Percentiles rank a stretch among this genome's conserved stretches.
Conservation (phyloP, 2,888 invertebrate species). For the Ochlodes sylvanus region DNA sequence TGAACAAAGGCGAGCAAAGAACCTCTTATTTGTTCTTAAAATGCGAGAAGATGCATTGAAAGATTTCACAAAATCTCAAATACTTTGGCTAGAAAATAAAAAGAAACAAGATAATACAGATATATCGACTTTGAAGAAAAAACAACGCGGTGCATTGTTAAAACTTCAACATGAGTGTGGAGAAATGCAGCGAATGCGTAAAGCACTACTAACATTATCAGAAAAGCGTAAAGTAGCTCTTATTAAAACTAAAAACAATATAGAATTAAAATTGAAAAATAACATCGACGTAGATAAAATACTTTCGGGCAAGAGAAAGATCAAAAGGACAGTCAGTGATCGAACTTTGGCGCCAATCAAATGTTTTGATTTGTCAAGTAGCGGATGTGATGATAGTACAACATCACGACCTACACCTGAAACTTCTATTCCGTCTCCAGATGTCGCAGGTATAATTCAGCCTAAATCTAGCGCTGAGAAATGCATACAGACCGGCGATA, state of each 20-base stretch:
- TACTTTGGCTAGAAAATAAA: conserved; percentile 78
- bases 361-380: conserved; percentile 77
- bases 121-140: conserved; percentile 85
- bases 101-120: conserved; percentile 77
- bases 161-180: conserved; percentile 88
- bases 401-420: conserved; percentile 43
- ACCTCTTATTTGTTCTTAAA: conserved; percentile 75
- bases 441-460: conserved; percentile 28
- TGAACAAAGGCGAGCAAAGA: conserved; percentile 80
- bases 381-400: conserved; percentile 71
- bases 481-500: conserved; percentile 69
- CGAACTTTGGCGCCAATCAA: conserved; percentile 68
- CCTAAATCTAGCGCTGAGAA: conserved; percentile 63
- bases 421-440: conserved; percentile 37
- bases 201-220: conserved; percentile 71
- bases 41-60: conserved; percentile 80
- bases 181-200: conserved; percentile 86
- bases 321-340: conserved; percentile 62
- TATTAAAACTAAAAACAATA: conserved; percentile 76
- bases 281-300: conserved; percentile 71
- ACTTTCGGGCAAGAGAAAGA: conserved; percentile 68
- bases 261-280: conserved; percentile 70
- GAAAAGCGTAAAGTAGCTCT: conserved; percentile 75
- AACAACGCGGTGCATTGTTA: conserved; percentile 87
- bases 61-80: conserved; percentile 80